These are phyloP conservation scores for Poecilia latipinna DNA, from an alignment of 2,113 vertebrate species.

Conservation along the genomic window DNA sequence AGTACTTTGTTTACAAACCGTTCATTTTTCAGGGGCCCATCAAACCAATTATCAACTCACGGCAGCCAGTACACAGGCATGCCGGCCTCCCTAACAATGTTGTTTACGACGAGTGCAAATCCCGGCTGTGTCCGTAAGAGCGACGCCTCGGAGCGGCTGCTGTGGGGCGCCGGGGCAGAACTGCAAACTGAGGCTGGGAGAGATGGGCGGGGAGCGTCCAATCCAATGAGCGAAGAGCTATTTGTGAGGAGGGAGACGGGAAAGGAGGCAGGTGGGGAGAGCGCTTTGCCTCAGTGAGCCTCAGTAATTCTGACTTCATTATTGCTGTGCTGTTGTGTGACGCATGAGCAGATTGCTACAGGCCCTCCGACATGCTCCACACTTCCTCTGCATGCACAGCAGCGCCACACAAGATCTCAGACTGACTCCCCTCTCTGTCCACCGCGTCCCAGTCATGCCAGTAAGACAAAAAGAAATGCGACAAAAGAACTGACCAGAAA, in stretches of 20 bases:
- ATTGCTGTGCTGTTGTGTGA: slow-evolving; percentile 48
- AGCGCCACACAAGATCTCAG: slow-evolving; percentile 18
- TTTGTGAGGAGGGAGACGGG: slow-evolving; percentile 47
- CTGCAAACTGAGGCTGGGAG: slow-evolving; percentile 33
- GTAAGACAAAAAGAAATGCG: slow-evolving; percentile 6
- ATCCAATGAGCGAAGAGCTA: slow-evolving; percentile 52
- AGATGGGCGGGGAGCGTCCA: slow-evolving; percentile 26
- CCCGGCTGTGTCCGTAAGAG: slow-evolving; percentile 33
- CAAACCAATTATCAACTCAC: slow-evolving; percentile 53
- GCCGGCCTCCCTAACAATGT: slow-evolving; percentile 57
- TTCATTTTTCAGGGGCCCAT: slow-evolving; percentile 23
- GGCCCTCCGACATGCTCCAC: slow-evolving; percentile 23
- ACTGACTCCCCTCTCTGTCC: slow-evolving; percentile 26
- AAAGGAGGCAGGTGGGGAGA: slow-evolving; percentile 39
- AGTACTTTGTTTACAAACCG: slow-evolving; percentile 21
- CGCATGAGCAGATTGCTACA: slow-evolving; percentile 50
- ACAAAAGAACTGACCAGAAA: background rate
- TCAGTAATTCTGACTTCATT: slow-evolving; percentile 66
- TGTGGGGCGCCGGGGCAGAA: slow-evolving; percentile 39
- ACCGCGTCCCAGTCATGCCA: slow-evolving; percentile 16
- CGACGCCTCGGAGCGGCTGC: slow-evolving; percentile 40
- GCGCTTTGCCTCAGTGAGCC: slow-evolving; percentile 55
- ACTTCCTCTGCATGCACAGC: slow-evolving; percentile 28
- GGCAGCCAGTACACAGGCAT: slow-evolving; percentile 34
- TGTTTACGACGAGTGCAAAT: slow-evolving; percentile 61